Conservation (phyloP, 2,888 invertebrate genomes). For the Watsonalla binaria region DNA sequence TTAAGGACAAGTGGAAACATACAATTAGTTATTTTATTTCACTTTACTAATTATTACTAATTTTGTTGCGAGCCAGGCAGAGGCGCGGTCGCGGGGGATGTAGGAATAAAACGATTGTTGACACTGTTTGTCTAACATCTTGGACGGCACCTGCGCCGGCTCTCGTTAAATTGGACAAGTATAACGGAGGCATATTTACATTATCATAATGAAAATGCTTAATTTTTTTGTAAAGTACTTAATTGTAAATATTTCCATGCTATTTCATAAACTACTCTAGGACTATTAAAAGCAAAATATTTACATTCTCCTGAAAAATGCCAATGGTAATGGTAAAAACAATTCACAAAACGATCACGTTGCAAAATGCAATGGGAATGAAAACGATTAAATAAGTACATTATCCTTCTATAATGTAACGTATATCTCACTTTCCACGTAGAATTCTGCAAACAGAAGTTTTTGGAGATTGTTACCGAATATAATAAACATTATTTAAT, state of each 20-base stretch:
- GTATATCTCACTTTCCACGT: not conserved
- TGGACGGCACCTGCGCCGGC: no score
- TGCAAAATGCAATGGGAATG: not conserved
- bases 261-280: not conserved
- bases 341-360: not conserved
- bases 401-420: not conserved
- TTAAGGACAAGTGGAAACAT: constrained; percentile 27
- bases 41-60: not conserved
- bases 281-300: constrained; percentile 3
- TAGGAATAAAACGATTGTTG: no score
- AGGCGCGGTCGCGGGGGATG: no score
- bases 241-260: not conserved
- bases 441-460: not conserved
- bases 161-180: no score
- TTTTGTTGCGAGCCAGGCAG: no score
- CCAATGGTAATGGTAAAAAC: not conserved
- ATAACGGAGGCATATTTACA: no score
- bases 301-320: constrained; percentile 5
- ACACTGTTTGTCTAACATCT: no score
- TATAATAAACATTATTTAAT: constrained; percentile 1
- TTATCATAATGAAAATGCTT: no score
- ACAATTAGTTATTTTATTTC: constrained; percentile 12
- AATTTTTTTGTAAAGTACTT: no score
- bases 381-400: not conserved
- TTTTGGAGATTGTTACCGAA: constrained; percentile 4